phyloP scores from a whole-genome alignment of 2,113 vertebrate genomes.

The Prinia subflava region DNA sequence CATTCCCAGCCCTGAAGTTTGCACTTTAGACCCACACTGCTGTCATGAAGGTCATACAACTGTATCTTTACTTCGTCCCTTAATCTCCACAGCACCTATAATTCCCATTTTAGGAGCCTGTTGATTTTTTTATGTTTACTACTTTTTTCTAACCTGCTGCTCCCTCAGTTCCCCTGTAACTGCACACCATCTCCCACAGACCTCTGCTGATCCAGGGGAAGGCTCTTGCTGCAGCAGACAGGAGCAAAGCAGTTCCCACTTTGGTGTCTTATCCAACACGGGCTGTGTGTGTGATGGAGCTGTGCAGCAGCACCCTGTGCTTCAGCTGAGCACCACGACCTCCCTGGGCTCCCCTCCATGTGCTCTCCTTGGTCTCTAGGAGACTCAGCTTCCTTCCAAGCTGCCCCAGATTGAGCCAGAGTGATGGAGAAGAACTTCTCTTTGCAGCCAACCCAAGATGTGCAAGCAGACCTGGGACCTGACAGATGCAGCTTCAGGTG shows the following conservation, averaged over 20 bases:
- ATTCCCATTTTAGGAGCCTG: background rate
- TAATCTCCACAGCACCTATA: background rate
- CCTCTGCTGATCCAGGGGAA: background rate
- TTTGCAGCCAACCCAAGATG: background rate
- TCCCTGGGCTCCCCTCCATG: background rate
- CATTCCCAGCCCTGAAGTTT: background rate
- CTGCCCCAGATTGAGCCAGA: background rate
- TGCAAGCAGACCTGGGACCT: background rate
- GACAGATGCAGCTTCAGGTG: background rate
- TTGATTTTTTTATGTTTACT: background rate
- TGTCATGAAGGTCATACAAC: fast-evolving
- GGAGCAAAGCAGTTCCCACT: background rate
- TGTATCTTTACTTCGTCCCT: background rate
- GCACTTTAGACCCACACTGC: background rate
- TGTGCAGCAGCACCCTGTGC: background rate
- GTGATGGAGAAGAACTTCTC: background rate
- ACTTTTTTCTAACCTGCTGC: background rate
- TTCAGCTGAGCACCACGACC: background rate
- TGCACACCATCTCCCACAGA: background rate
- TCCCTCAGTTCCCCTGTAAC: background rate
- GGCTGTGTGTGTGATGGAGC: background rate
- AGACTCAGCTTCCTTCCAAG: background rate
- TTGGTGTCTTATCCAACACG: background rate
- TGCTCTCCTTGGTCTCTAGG: background rate
- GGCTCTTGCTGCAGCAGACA: background rate